A percentile compares a stretch with the other conserved stretches of the same genome.
These are phyloP conservation scores for Nesogale talazaci DNA, from an alignment of 2,113 vertebrate genomes.

Conservation along the genomic window DNA sequence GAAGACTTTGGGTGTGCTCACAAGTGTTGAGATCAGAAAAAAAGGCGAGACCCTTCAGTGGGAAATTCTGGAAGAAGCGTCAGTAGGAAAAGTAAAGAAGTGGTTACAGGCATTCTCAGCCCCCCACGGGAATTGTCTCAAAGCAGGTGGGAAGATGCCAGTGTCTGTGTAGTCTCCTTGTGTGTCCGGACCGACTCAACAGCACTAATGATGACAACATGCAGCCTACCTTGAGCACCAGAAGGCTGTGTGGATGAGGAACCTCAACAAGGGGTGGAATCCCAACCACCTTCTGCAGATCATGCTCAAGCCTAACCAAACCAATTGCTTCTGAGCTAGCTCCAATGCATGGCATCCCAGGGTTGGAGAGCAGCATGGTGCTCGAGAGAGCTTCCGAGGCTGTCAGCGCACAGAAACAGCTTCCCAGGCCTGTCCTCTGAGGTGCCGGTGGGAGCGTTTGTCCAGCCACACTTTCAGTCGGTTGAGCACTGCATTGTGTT, in stretches of 20 bases:
- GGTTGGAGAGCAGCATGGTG: not conserved
- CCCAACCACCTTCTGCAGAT: no score
- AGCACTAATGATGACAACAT: no score
- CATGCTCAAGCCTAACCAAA: not conserved
- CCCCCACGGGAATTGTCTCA: not conserved
- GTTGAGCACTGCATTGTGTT: not conserved
- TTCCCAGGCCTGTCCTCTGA: not conserved
- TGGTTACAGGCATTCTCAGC: not conserved
- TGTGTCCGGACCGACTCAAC: no score
- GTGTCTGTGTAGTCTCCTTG: not conserved
- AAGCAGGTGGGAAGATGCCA: not conserved
- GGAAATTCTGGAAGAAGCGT: not conserved
- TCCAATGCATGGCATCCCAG: no score
- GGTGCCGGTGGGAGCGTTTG: not conserved
- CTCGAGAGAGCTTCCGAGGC: not conserved
- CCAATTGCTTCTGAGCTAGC: not conserved
- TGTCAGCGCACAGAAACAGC: not conserved
- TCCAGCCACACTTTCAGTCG: not conserved
- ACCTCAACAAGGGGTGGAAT: not conserved
- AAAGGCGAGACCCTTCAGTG: not conserved
- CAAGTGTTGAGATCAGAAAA: constrained; percentile 20
- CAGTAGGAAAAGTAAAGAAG: not conserved
- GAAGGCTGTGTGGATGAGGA: not conserved
- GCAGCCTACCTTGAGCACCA: not conserved
- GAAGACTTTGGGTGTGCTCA: not conserved